Evolutionary conservation across 2,888 invertebrate genomes (phyloP).

Genomic region (Heliconius aoede): DNA sequence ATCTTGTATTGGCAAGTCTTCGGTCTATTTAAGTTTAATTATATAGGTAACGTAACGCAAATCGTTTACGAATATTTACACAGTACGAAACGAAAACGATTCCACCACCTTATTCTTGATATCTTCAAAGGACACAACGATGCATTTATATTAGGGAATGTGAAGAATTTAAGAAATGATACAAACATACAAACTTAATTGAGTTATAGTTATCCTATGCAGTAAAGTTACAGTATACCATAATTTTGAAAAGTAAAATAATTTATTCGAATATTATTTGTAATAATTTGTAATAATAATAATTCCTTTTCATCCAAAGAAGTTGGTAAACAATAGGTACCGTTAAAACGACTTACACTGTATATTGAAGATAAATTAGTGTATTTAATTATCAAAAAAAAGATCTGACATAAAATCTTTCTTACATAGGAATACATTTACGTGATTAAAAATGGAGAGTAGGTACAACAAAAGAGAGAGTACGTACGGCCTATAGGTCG

Average conservation of each 20-base stretch:
- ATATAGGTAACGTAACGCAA: neutral
- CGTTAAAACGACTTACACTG: too few relatives aligned
- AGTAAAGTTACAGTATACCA: neutral
- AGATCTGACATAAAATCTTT: neutral
- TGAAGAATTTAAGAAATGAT: too few relatives aligned
- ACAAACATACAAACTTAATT: neutral
- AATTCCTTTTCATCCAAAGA: neutral
- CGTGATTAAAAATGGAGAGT: neutral
- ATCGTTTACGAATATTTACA: neutral
- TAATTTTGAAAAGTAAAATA: neutral
- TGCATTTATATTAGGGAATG: too few relatives aligned
- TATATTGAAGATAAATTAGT: neutral
- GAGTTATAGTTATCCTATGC: neutral
- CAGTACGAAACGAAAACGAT: too few relatives aligned
- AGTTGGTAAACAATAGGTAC: too few relatives aligned
- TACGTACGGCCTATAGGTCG: conserved; percentile 6
- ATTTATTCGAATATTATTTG: neutral
- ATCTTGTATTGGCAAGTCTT: neutral
- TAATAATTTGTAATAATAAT: neutral
- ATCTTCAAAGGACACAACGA: too few relatives aligned
- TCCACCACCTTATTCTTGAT: too few relatives aligned
- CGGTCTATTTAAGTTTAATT: neutral
- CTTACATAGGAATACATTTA: neutral
- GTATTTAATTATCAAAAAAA: neutral
- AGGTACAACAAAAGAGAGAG: neutral